A percentile compares a stretch with the other conserved stretches of the same genome.
phyloP scores from a whole-genome alignment of 2,797 vertebrate genomes.

The Sebastes elongatus region DNA sequence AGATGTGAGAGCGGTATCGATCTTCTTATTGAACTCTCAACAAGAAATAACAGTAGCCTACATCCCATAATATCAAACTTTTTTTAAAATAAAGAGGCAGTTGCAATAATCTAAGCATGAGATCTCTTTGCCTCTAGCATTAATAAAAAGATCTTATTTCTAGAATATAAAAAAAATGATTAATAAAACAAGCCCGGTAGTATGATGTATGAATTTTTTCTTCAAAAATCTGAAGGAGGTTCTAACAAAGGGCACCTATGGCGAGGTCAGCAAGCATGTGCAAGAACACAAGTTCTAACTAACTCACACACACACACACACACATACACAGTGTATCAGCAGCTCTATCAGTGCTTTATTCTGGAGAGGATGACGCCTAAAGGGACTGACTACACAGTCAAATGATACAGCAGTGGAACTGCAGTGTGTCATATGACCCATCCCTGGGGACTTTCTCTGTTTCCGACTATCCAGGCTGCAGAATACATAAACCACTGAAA shows the following conservation, averaged over 20 bases:
- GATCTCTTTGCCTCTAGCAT: background rate
- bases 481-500: slow-evolving; percentile 49
- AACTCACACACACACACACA: background rate
- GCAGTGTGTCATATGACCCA: slow-evolving; percentile 74
- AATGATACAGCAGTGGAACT: slow-evolving; percentile 72
- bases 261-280: background rate
- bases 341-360: slow-evolving; percentile 59
- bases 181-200: background rate
- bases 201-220: background rate
- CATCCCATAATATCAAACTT: background rate
- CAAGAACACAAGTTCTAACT: background rate
- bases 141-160: background rate
- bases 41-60: background rate
- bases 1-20: background rate
- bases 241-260: background rate
- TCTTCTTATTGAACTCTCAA: background rate
- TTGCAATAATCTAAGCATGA: background rate
- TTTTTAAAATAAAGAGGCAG: background rate
- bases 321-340: too few relatives aligned
- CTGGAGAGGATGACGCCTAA: slow-evolving; percentile 63
- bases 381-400: slow-evolving; percentile 73
- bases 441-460: slow-evolving; percentile 66
- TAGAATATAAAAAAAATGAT: background rate
- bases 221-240: background rate
- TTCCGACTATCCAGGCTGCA: slow-evolving; percentile 53